A percentile compares a stretch with the other conserved stretches of the same genome.
Conservation (phyloP, 1,140 invertebrate genomes). For the Zaprionus gabonicus region DNA sequence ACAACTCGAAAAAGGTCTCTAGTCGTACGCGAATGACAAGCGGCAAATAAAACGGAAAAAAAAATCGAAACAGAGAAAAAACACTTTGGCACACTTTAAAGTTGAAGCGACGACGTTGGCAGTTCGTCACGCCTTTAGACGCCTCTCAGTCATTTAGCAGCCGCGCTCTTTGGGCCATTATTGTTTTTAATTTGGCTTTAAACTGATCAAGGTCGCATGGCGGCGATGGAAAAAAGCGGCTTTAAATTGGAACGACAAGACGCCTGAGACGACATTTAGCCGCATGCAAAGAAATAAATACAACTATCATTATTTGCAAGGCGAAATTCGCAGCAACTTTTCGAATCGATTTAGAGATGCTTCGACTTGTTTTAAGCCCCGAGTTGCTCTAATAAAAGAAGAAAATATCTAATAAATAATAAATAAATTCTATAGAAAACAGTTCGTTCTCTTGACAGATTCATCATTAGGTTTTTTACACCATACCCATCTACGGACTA, state of each 20-base stretch:
- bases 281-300: conserved; percentile 22
- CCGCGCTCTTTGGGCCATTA: conserved; percentile 68
- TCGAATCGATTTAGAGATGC: background rate
- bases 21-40: conserved; percentile 58
- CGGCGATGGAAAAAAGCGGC: conserved; percentile 23
- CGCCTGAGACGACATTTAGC: conserved; percentile 37
- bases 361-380: background rate
- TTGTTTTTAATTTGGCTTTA: conserved; percentile 73
- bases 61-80: conserved; percentile 20
- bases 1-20: conserved; percentile 69
- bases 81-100: conserved; percentile 77
- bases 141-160: conserved; percentile 69
- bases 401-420: background rate
- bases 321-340: conserved; percentile 5
- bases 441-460: background rate
- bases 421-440: background rate
- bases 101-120: conserved; percentile 62
- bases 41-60: conserved; percentile 14
- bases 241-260: conserved; percentile 45
- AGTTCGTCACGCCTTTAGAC: conserved; percentile 78
- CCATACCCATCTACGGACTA: background rate
- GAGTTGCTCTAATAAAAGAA: background rate
- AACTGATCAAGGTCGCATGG: conserved; percentile 50
- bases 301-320: conserved; percentile 20
- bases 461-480: background rate